Percentiles rank a stretch among this genome's conserved stretches.
Conservation (phyloP, 2,888 invertebrate genomes). For the Dryococelus australis region DNA sequence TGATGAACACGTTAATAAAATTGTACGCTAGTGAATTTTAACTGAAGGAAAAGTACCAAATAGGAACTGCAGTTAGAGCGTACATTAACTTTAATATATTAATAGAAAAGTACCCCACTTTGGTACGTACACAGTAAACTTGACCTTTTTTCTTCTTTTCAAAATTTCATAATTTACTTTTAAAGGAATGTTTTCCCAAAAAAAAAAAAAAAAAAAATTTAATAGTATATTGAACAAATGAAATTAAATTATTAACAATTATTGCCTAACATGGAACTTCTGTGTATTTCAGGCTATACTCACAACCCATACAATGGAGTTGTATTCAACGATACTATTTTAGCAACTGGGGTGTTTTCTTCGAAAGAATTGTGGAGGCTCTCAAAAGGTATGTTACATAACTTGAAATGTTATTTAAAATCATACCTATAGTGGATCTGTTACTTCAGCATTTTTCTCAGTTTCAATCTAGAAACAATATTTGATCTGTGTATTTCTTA, state of each 20-base stretch:
- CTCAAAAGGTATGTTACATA: slow-evolving; percentile 81
- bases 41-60: too few relatives aligned
- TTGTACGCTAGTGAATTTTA: too few relatives aligned
- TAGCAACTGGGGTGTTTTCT: slow-evolving; percentile 99
- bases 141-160: too few relatives aligned
- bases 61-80: too few relatives aligned
- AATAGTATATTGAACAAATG: not conserved
- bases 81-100: too few relatives aligned
- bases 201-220: not conserved
- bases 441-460: not conserved
- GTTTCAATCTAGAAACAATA: not conserved
- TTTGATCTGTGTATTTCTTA: not conserved
- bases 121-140: too few relatives aligned
- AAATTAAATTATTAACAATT: not conserved
- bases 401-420: not conserved
- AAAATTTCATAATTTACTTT: too few relatives aligned
- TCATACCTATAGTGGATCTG: not conserved
- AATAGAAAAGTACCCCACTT: too few relatives aligned
- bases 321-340: slow-evolving; percentile 98
- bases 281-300: slow-evolving; percentile 72
- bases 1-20: too few relatives aligned
- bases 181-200: too few relatives aligned
- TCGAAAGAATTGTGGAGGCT: slow-evolving; percentile 99
- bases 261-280: not conserved
- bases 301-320: slow-evolving; percentile 99